Conservation (phyloP, 1,140 invertebrate genomes). For the Agrilus planipennis region DNA sequence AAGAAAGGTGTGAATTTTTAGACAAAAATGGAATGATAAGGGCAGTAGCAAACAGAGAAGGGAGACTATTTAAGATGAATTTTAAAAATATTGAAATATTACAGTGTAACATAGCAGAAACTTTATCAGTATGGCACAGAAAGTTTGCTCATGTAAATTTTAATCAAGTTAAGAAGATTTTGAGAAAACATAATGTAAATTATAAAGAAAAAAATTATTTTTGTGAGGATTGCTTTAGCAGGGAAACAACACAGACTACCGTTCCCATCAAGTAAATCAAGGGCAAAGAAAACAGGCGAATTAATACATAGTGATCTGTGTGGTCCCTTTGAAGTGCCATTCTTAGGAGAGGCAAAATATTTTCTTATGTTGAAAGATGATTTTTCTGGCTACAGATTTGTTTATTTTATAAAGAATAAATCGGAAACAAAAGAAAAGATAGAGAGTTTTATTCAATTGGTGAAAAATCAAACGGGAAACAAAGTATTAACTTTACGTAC, state of each 20-base stretch:
- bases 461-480: conserved; percentile 24
- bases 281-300: conserved; percentile 13
- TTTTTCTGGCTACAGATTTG: conserved; percentile 17
- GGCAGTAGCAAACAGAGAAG: conserved; percentile 12
- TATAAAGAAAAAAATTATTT: conserved; percentile 19
- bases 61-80: conserved; percentile 2
- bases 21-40: conserved; percentile 17
- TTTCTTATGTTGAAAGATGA: conserved; percentile 30
- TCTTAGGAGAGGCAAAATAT: conserved; percentile 24
- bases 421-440: conserved; percentile 21
- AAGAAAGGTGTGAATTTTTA: conserved; percentile 17
- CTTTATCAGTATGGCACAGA: no score
- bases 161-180: conserved; percentile 23
- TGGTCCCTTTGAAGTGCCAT: conserved; percentile 22
- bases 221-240: conserved; percentile 25
- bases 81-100: no score
- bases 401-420: conserved; percentile 32
- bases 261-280: conserved; percentile 19
- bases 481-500: conserved; percentile 21
- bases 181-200: conserved; percentile 11
- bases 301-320: conserved; percentile 23
- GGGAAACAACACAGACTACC: conserved; percentile 28
- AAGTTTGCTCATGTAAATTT: conserved; percentile 32
- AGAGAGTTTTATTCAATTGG: conserved; percentile 21
- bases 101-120: no score